Conservation (phyloP, 2,797 vertebrate species). For the Sebastiscus tertius region DNA sequence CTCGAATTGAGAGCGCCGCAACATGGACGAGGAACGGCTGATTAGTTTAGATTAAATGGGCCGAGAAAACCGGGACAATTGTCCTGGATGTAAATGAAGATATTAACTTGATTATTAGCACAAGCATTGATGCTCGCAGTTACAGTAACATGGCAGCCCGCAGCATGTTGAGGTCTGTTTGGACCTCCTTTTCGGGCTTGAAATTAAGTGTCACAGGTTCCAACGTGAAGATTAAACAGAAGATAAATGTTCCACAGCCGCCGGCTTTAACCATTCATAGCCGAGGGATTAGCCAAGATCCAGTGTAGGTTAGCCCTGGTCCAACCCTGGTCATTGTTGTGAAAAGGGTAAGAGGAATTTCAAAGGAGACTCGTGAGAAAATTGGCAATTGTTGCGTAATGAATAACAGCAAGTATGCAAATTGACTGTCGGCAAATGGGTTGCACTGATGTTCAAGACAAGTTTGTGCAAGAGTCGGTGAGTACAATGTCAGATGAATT, state of each 20-base stretch:
- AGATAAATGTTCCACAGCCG: conserved; percentile 38
- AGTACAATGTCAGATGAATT: neutral
- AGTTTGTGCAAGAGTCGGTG: neutral
- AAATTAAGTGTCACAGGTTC: conserved; percentile 3
- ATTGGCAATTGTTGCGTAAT: neutral
- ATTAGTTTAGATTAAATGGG: too few species aligned
- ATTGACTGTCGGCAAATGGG: neutral
- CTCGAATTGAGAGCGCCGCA: too few species aligned
- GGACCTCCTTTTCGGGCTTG: conserved; percentile 58
- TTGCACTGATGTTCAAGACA: neutral
- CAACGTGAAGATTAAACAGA: neutral
- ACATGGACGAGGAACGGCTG: too few species aligned
- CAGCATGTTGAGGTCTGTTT: conserved; percentile 57
- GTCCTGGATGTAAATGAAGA: too few species aligned
- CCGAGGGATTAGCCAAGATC: conserved; percentile 76
- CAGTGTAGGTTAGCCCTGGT: too few species aligned
- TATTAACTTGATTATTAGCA: too few species aligned
- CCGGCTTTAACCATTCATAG: conserved; percentile 55
- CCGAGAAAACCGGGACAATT: too few species aligned
- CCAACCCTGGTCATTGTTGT: too few species aligned
- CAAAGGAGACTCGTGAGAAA: neutral
- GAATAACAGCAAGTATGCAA: neutral
- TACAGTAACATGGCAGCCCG: conserved; percentile 77
- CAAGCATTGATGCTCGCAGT: too few species aligned
- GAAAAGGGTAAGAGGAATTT: neutral